phyloP scores from a whole-genome alignment of 2,113 vertebrate genomes.

The Ursus arctos region DNA sequence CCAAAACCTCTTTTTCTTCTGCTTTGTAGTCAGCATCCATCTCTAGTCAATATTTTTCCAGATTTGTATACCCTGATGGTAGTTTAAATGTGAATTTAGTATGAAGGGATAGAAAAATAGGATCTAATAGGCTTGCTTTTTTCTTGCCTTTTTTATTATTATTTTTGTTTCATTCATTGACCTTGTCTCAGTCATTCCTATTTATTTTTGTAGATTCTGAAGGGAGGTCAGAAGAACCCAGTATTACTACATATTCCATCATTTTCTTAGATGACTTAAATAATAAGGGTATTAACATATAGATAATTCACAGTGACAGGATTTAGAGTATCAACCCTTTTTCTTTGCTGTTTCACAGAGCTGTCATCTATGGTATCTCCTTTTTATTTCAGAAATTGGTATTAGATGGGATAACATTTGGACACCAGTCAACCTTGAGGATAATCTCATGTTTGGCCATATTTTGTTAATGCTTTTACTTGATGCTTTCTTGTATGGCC shows the following conservation, averaged over 20 bases:
- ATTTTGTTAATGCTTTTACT: slow-evolving; percentile 94
- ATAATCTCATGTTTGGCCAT: slow-evolving; percentile 94
- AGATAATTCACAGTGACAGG: neutral
- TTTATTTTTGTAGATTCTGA: slow-evolving; percentile 41
- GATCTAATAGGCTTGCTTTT: neutral
- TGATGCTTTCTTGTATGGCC: slow-evolving; percentile 91
- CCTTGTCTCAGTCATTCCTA: neutral
- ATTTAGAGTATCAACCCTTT: neutral
- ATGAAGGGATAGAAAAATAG: neutral
- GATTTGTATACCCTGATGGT: neutral
- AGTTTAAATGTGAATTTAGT: neutral
- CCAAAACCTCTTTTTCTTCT: slow-evolving; percentile 11
- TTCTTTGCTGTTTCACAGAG: neutral
- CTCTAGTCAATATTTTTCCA: neutral
- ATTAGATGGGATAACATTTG: slow-evolving; percentile 95
- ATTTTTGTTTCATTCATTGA: slow-evolving; percentile 26
- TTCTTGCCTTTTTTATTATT: neutral
- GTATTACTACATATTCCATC: neutral
- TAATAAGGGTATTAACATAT: neutral
- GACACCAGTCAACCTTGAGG: slow-evolving; percentile 92
- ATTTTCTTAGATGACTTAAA: slow-evolving; percentile 8
- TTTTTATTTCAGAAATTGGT: slow-evolving; percentile 90
- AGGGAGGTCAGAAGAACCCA: neutral
- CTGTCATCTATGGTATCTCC: neutral
- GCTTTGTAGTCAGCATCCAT: neutral